These are phyloP conservation scores for Struthio camelus DNA, from an alignment of 2,113 vertebrate species.

Conservation along the genomic window DNA sequence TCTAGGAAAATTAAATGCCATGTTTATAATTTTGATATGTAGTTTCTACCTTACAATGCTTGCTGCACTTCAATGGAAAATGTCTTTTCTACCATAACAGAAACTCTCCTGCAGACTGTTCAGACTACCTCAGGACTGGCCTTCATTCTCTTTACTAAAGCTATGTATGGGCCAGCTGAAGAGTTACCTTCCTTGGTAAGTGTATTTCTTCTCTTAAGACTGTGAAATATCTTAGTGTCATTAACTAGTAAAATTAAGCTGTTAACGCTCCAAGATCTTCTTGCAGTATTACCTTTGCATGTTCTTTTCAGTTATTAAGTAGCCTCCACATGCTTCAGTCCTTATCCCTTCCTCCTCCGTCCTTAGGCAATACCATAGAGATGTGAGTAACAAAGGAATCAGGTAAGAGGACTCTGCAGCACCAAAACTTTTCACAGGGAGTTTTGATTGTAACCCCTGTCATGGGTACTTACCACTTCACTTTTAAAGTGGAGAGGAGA, in stretches of 20 bases:
- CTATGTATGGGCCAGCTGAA: constrained; percentile 81
- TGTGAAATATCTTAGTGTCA: not conserved
- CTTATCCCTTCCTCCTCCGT: not conserved
- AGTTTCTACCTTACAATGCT: not conserved
- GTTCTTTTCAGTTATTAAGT: not conserved
- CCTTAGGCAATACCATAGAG: not conserved
- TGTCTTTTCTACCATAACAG: constrained; percentile 56
- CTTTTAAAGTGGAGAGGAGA: not conserved
- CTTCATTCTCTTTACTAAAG: constrained; percentile 83
- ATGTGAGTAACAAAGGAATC: not conserved
- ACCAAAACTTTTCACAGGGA: not conserved
- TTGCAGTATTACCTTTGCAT: not conserved
- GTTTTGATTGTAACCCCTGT: not conserved
- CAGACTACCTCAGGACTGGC: constrained; percentile 92
- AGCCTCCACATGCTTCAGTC: not conserved
- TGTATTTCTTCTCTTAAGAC: not conserved
- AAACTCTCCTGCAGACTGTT: constrained; percentile 86
- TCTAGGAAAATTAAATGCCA: not conserved
- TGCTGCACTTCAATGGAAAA: not conserved
- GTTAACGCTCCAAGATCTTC: not conserved
- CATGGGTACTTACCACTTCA: not conserved
- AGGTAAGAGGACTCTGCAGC: not conserved
- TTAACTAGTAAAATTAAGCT: not conserved
- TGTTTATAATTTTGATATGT: not conserved
- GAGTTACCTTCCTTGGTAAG: constrained; percentile 86